Base-by-base conservation (phyloP, 2,888 invertebrate species). In the Callyntrura guangdongensis region DNA sequence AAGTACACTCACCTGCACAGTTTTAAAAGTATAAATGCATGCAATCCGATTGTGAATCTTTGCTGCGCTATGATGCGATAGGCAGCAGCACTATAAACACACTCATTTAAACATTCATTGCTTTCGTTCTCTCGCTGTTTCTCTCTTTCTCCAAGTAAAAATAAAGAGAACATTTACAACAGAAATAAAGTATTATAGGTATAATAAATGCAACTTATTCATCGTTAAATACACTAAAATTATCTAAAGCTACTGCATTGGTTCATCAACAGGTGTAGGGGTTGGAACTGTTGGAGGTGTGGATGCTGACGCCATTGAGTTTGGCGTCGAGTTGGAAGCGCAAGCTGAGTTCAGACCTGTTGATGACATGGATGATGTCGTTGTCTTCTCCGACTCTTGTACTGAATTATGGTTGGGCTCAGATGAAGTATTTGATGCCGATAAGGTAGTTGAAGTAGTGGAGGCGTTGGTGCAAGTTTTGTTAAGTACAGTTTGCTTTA, bases 261-360 rank as follows among this genome's bases (percentile, higher is more conserved):
- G 84, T 85, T 92, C 92, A 64, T 92, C 92, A 77, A 88, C 87
- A 89, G 86, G 87, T 45, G 91, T 87, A 36, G 93, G 92, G n/a
- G 92, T 91, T 8, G 92, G 91, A 69, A 67, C 90, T 25, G 89
- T 67, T 20, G 92, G 92, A 69, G 92, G 92, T 14, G 92, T 92
- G 47, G 92, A 91, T 69, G 92, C 91, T 49, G 92, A 92, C 45
- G 87, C 92, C 86, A 87, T 87, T 83, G 91, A 91, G 93, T 89
- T 91, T 74, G 86, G 92, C 25, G 92, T 92, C 49, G 92, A 92
- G 64, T 89, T 90, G 89, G 92, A 92, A 90, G 89, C 92, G 79
- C 92, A 92, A 53, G 89, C 86, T 79, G 92, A 92, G 87, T 92
- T 92, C 49, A 92, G 86, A 85, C 89, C 92, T 82, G 92, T 91